Evolutionary conservation across 2,797 vertebrate species (phyloP).

Genomic region (Diplodus sargus): DNA sequence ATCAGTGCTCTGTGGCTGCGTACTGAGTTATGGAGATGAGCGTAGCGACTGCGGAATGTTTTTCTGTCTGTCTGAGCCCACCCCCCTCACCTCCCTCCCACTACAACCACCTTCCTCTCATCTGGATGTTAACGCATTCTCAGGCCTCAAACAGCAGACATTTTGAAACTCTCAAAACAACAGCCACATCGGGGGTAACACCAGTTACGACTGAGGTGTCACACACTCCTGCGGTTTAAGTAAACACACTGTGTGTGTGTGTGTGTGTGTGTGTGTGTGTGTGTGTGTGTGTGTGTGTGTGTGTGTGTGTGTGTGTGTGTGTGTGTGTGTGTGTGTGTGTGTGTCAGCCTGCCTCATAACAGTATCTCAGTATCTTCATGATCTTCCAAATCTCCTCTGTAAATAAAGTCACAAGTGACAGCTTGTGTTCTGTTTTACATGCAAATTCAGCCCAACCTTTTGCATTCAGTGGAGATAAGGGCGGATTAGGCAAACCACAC

Average conservation of each 20-base stretch:
- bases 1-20: constrained; percentile 59
- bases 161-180: constrained; percentile 79
- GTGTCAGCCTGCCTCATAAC: constrained; percentile 33
- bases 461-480: constrained; percentile 68
- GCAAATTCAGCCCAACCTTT: constrained; percentile 59
- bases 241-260: constrained; percentile 70
- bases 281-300: constrained; percentile 35
- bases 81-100: constrained; percentile 1
- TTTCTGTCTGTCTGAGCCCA: constrained; percentile 81
- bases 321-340: constrained; percentile 1
- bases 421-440: constrained; percentile 70
- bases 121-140: constrained; percentile 83
- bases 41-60: constrained; percentile 83
- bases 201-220: constrained; percentile 83
- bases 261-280: constrained; percentile 48
- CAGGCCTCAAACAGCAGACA: constrained; percentile 80
- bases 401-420: constrained; percentile 73
- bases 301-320: constrained; percentile 39
- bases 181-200: constrained; percentile 80
- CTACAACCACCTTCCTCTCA: constrained; percentile 68
- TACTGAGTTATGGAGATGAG: constrained; percentile 80
- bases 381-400: constrained; percentile 61
- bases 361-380: constrained; percentile 56
- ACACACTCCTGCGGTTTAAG: constrained; percentile 81
- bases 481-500: constrained; percentile 64